These are phyloP conservation scores for Acleris cristana DNA, from an alignment of 2,888 invertebrate genomes.

Conservation along the genomic window DNA sequence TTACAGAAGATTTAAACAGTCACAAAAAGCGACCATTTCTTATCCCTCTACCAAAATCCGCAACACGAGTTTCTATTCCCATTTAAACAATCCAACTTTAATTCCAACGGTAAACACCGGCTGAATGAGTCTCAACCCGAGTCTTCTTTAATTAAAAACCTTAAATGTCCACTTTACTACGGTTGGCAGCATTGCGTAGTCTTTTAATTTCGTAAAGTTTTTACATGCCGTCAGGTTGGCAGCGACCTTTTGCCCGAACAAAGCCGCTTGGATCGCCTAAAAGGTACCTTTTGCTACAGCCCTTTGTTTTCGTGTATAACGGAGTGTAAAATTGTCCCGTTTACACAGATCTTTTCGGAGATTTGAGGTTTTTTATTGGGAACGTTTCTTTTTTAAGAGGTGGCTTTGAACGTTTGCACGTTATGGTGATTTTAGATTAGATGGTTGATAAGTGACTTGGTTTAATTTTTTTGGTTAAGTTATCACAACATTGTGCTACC, in stretches of 20 bases:
- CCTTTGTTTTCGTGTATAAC: slow-evolving; percentile 26
- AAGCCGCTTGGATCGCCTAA: slow-evolving; percentile 18
- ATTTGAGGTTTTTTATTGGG: slow-evolving; percentile 19
- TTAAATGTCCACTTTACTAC: slow-evolving; percentile 48
- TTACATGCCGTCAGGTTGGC: slow-evolving; percentile 32
- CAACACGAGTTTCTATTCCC: neutral
- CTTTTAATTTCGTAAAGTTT: slow-evolving; percentile 30
- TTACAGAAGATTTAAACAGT: neutral
- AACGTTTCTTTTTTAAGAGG: slow-evolving; percentile 14
- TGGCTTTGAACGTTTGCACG: neutral
- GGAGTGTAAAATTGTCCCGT: slow-evolving; percentile 21
- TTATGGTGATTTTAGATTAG: neutral
- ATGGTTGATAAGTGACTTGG: too few species aligned
- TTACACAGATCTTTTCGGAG: slow-evolving; percentile 12
- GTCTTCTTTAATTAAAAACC: slow-evolving; percentile 74
- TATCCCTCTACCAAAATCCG: neutral
- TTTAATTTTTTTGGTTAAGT: too few species aligned
- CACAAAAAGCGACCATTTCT: neutral
- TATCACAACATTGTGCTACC: too few species aligned
- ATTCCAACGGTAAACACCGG: slow-evolving; percentile 65
- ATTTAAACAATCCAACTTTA: slow-evolving; percentile 53
- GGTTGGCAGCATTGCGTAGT: slow-evolving; percentile 27
- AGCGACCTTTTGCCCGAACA: slow-evolving; percentile 23
- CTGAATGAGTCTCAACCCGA: slow-evolving; percentile 63
- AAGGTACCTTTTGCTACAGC: slow-evolving; percentile 15